Percentiles rank a stretch among this genome's conserved stretches.
These are phyloP conservation scores for Hypomecis atomaria DNA, from an alignment of 2,888 invertebrate species.

Conservation along the genomic window DNA sequence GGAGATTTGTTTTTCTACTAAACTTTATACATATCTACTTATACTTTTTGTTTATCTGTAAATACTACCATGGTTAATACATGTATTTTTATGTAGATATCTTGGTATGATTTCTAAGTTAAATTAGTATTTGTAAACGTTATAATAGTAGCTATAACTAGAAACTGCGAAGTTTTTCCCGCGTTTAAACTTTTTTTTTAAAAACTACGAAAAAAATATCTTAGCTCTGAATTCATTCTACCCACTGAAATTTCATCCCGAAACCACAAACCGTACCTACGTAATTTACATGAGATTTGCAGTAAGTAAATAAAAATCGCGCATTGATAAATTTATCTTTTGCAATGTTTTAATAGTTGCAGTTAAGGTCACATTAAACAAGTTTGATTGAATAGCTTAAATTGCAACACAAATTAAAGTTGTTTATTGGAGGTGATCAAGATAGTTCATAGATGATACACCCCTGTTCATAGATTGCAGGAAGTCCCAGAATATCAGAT, in stretches of 20 bases:
- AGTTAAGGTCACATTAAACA: slow-evolving; percentile 17
- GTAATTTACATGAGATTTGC: neutral
- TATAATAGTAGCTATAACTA: too few species aligned
- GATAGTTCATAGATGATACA: slow-evolving; percentile 2
- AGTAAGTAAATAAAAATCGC: neutral
- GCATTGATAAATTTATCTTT: neutral
- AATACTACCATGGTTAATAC: too few species aligned
- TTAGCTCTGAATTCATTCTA: too few species aligned
- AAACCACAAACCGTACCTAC: too few species aligned
- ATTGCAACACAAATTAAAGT: slow-evolving; percentile 16
- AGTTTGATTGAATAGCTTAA: slow-evolving; percentile 13
- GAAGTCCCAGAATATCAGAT: neutral
- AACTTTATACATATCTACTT: neutral
- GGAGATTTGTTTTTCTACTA: slow-evolving; percentile 1
- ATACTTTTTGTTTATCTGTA: too few species aligned
- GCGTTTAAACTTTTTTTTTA: too few species aligned
- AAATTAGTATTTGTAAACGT: too few species aligned
- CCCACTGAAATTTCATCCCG: too few species aligned
- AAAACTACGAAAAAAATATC: too few species aligned
- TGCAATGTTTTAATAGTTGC: slow-evolving; percentile 1
- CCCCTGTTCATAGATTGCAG: slow-evolving; percentile 11
- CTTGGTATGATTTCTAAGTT: too few species aligned
- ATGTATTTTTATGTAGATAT: too few species aligned
- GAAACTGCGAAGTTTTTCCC: too few species aligned
- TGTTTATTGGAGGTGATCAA: slow-evolving; percentile 22